Evolutionary conservation across 2,888 invertebrate species (phyloP), one percentile per base, ranked within the genome.

Genomic region (Lottia gigantea): DNA sequence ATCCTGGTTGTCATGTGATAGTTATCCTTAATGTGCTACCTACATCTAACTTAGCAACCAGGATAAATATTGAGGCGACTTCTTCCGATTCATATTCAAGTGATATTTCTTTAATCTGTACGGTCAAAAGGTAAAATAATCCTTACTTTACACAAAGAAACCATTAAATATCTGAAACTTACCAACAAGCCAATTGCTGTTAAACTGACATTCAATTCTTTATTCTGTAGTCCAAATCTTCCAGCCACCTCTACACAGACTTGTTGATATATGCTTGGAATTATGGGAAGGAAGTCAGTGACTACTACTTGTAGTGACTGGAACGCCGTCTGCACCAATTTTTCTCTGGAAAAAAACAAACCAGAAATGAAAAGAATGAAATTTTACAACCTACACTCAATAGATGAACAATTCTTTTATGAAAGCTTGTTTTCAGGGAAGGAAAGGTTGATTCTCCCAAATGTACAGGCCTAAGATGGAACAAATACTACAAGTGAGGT

Each of bases 101-200:
- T 6, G 31, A 31, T 6, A 31, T 31, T 31, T 31, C 7, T 11
- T 63, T 23, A 63, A 23, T 23, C 63, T 8, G 16, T 19, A 19
- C 16, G 0, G n/a, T n/a, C n/a, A n/a, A n/a, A n/a, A n/a, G n/a
- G n/a, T n/a, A n/a, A 11, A 7, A n/a, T 23, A 19, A 8, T 16
- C 26, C 40, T 16, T 63, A 23, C 16, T 1, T 26, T n/a, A 64
- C n/a, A n/a, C 40, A 40, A 16, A 65, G 15, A 15, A 47, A n/a
- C 7, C 40, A 62, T 8, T 11, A 4, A 55, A 55, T 40, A 14
- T 55, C 3, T 14, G 31, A 8, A 62, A 78, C 87, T 88, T 88
- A 96, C 97, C 95, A 98, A 94, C 67, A 97, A 91, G 23, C 98
- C 98, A 67, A 99, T 95, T 62, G 98, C 97, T 7, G 98, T 98